phyloP scores from a whole-genome alignment of 1,140 invertebrate species.

The Nilaparvata lugens region DNA sequence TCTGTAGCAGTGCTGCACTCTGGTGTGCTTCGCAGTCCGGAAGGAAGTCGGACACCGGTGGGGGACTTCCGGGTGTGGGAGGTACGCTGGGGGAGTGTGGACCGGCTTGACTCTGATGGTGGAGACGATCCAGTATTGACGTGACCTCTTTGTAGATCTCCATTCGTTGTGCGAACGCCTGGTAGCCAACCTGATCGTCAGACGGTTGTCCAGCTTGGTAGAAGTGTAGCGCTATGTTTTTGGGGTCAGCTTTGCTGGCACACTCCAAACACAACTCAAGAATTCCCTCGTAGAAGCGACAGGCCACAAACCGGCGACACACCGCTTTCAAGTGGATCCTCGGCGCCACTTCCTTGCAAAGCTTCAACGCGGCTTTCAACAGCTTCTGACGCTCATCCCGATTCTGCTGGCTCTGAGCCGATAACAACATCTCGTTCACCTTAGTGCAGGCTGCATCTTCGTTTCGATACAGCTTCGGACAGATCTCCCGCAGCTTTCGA shows the following conservation, averaged over 20 bases:
- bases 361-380: conserved; percentile 63
- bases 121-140: conserved; percentile 66
- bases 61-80: conserved; percentile 32
- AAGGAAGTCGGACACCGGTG: conserved; percentile 1
- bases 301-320: conserved; percentile 63
- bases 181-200: conserved; percentile 66
- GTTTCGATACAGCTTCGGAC: conserved; percentile 85
- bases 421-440: conserved; percentile 76
- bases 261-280: conserved; percentile 79
- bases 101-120: conserved; percentile 53
- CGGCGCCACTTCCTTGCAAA: conserved; percentile 77
- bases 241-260: conserved; percentile 77
- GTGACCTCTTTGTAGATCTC: conserved; percentile 84
- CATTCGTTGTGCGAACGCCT: conserved; percentile 61
- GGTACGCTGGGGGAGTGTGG: conserved; percentile 37
- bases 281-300: conserved; percentile 77
- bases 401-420: conserved; percentile 59
- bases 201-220: conserved; percentile 75
- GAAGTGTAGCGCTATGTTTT: conserved; percentile 78
- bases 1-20: neutral
- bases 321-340: conserved; percentile 67
- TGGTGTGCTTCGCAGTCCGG: neutral
- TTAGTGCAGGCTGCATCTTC: conserved; percentile 94
- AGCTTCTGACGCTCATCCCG: conserved; percentile 59
- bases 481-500: conserved; percentile 75